Evolutionary conservation across 2,797 vertebrate genomes (phyloP), one percentile per base, ranked within the genome.

Genomic region (Scolopax rusticola): DNA sequence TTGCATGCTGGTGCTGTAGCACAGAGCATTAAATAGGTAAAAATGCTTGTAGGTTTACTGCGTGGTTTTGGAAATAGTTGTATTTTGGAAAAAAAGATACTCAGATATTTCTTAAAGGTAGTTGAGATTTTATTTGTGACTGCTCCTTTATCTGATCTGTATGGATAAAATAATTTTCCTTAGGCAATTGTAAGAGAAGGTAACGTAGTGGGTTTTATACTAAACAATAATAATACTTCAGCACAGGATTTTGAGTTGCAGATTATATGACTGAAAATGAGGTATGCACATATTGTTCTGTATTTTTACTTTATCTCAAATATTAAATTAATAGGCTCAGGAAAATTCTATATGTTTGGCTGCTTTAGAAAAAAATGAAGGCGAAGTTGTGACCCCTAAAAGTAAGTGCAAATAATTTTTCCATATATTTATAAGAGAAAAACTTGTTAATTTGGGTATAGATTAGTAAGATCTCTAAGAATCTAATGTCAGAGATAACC

Each of bases 331-430:
- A 94, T 92, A 99, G 98, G 94, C 93, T 93, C 97, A 97, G 83
- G 98, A 98, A 96, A 98, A 98, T 60, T 95, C 98, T 50, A 75
- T 98, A 7, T 98, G 97, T 97, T 98, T 98, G 92, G 98, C 98
- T 97, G 98, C 98, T 94, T 98, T 99, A 95, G 98, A 99, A 95
- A 98, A 97, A 95, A 97, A 94, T 15, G 96, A 97, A 94, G 94
- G 89, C 75, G 96, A 95, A 91, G 95, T 91, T 40, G 69, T 85
- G 65, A 76, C 95, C 79, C 90, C 96, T 87, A 98, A 98, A 98
- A 98, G 98, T 99, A 94, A 98, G 98, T 96, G 50, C 17, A 88
- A 83, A 33, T 60, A 63, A 28, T 48, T 97, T 41, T 95, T 43
- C 63, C 5, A 8, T 84, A 20, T 32, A 28, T 3, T 3, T 67